Evolutionary conservation across 2,888 invertebrate genomes (phyloP).

Genomic region (Tillus elongatus): DNA sequence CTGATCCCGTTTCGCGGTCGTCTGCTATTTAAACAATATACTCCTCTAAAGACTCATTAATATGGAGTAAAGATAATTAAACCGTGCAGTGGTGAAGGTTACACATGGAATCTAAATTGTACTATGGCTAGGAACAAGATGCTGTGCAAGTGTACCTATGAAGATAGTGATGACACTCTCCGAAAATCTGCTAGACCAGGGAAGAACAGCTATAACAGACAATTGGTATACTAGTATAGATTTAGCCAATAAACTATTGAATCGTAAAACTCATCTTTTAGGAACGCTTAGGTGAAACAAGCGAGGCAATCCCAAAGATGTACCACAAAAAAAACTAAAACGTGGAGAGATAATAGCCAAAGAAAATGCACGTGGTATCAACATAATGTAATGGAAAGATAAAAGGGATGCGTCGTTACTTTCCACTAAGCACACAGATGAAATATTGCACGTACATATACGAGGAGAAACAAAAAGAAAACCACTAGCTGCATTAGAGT

Average conservation of each 20-base stretch:
- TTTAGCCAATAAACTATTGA: not conserved
- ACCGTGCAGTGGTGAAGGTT: conserved; percentile 9
- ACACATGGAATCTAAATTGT: conserved; percentile 14
- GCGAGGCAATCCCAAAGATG: conserved; percentile 1
- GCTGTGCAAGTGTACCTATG: conserved; percentile 10
- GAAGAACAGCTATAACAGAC: conserved; percentile 10
- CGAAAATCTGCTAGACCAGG: conserved; percentile 10
- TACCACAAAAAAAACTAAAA: conserved; percentile 3
- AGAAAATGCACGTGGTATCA: conserved; percentile 15
- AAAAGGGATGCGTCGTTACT: conserved; percentile 24
- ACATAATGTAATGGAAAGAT: conserved; percentile 28
- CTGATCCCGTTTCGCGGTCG: conserved; percentile 10
- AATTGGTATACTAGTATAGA: conserved; percentile 9
- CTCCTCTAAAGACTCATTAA: conserved; percentile 7
- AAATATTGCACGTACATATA: conserved; percentile 19
- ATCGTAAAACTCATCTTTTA: conserved; percentile 2
- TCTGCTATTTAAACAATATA: conserved; percentile 1
- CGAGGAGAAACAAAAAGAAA: conserved; percentile 14
- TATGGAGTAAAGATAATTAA: conserved; percentile 14
- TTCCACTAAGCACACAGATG: conserved; percentile 25
- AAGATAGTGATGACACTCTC: conserved; percentile 12
- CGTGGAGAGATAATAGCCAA: conserved; percentile 7
- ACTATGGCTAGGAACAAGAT: conserved; percentile 9
- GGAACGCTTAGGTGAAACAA: conserved; percentile 1
- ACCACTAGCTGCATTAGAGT: conserved; percentile 17